A percentile compares a stretch with the other conserved stretches of the same genome.
Evolutionary conservation across 2,113 vertebrate species (phyloP).

Genomic region (Grus americana): DNA sequence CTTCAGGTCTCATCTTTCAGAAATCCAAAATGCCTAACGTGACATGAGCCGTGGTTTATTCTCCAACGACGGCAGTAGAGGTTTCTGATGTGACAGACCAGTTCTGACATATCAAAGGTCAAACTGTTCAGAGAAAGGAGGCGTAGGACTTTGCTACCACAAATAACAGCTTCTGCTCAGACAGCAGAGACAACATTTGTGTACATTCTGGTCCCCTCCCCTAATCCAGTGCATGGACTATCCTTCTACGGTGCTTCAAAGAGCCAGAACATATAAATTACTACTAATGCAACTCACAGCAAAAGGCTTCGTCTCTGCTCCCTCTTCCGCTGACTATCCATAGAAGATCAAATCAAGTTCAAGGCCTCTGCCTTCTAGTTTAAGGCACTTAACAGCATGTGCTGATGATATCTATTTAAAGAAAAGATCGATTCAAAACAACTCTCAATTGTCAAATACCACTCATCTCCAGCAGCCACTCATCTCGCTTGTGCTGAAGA

Average conservation of each 20-base stretch:
- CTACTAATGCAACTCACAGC: not conserved
- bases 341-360: not conserved
- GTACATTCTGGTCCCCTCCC: not conserved
- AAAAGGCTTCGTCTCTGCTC: not conserved
- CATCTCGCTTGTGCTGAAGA: not conserved
- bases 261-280: not conserved
- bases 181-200: not conserved
- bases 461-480: not conserved
- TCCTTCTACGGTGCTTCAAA: not conserved
- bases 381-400: not conserved
- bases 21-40: too few relatives aligned
- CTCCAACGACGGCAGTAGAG: not conserved
- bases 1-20: not conserved
- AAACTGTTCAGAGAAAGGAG: not conserved
- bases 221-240: not conserved
- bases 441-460: not conserved
- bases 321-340: not conserved
- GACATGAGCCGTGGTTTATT: not conserved
- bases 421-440: not conserved
- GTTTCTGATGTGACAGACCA: not conserved
- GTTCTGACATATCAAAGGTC: not conserved
- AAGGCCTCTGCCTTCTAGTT: not conserved
- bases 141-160: not conserved
- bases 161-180: not conserved
- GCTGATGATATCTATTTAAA: not conserved